Evolutionary conservation across 1,140 invertebrate species (phyloP), one percentile per base, ranked within the genome.

Genomic region (Akabosia matsudoensis): DNA sequence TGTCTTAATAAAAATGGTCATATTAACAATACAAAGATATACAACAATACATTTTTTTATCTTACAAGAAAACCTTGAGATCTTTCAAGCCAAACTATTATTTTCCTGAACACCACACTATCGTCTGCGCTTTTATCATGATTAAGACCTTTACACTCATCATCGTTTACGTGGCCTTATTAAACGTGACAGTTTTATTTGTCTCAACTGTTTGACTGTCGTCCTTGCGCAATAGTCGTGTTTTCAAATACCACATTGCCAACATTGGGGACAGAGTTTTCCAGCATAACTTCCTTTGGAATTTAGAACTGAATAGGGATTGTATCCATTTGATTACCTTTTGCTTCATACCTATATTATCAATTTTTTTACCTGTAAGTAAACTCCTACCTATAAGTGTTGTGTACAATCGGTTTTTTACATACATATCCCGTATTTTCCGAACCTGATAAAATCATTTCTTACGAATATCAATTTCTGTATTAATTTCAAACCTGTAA

Each of bases 391-490:
- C 7, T 56, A n/a, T n/a, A n/a, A n/a, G n/a, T n/a, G n/a, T n/a
- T n/a, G n/a, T n/a, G n/a, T n/a, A n/a, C n/a, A n/a, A n/a, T n/a
- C n/a, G n/a, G 54, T n/a, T 67, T 31, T 67, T 2, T 67, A 67
- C 61, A 67, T 30, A 22, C 31, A 24, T 30, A 67, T 30, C 61
- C 61, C 61, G 61, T 67, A 67, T 67, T 67, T 67, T 31, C 61
- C 61, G 61, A 67, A 67, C 61, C 61, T 67, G 28, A 67, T n/a
- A n/a, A n/a, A n/a, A n/a, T n/a, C n/a, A n/a, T n/a, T n/a, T n/a
- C n/a, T n/a, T n/a, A n/a, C n/a, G n/a, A n/a, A n/a, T n/a, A n/a
- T n/a, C n/a, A n/a, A n/a, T n/a, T n/a, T n/a, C n/a, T n/a, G n/a
- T n/a, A n/a, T n/a, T n/a, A n/a, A n/a, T n/a, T n/a, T n/a, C n/a